Evolutionary conservation across 2,113 vertebrate genomes (phyloP).

Genomic region (Tachycineta bicolor): DNA sequence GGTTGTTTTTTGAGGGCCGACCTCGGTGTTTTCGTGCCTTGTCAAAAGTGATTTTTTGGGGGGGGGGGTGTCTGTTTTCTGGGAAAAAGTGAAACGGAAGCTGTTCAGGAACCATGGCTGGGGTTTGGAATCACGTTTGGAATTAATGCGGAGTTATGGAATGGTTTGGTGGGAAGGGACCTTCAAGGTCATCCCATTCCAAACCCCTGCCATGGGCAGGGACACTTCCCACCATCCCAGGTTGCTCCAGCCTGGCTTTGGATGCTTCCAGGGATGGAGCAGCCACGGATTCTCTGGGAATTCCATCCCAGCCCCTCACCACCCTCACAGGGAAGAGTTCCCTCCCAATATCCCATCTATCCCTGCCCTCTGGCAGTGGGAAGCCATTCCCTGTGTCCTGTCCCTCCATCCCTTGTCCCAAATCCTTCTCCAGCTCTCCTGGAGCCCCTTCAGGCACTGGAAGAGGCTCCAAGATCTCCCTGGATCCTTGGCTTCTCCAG

Average conservation of each 20-base stretch:
- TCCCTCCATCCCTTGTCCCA: not conserved
- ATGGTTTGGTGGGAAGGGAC: not conserved
- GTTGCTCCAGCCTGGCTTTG: not conserved
- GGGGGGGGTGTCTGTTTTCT: not conserved
- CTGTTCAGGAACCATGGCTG: not conserved
- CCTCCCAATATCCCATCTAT: not conserved
- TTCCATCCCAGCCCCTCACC: not conserved
- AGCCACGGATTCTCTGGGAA: not conserved
- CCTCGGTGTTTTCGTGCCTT: fast-evolving
- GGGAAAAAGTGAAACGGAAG: not conserved
- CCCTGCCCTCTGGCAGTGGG: not conserved
- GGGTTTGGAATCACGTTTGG: fast-evolving
- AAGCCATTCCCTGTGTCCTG: not conserved
- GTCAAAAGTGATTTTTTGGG: not conserved
- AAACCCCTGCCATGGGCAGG: too few relatives aligned
- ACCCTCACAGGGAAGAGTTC: fast-evolving
- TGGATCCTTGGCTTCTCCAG: not conserved
- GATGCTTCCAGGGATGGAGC: not conserved
- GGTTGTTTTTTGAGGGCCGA: fast-evolving
- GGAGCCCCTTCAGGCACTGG: not conserved
- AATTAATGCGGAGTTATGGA: not conserved
- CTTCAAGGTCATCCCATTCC: not conserved
- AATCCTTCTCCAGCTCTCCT: not conserved
- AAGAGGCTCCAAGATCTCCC: fast-evolving
- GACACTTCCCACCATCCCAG: not conserved